Percentiles rank a stretch among this genome's conserved stretches.
These are phyloP conservation scores for Neomonachus schauinslandi DNA, from an alignment of 2,113 vertebrate genomes.

Conservation along the genomic window DNA sequence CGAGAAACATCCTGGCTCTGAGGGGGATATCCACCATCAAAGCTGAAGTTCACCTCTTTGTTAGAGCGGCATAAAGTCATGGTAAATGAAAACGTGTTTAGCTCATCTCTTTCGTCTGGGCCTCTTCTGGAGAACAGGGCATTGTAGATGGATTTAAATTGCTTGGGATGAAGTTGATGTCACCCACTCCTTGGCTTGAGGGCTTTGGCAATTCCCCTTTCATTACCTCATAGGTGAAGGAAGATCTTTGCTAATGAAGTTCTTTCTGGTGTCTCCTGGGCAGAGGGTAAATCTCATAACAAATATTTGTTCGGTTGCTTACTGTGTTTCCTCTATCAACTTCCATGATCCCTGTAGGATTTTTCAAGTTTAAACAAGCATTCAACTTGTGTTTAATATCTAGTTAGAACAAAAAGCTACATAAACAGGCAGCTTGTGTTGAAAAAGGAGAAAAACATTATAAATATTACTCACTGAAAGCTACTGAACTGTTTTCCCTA, in stretches of 20 bases:
- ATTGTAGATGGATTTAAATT: not conserved
- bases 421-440: conserved; percentile 39
- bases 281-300: conserved; percentile 67
- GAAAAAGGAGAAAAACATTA: not conserved
- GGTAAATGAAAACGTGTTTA: not conserved
- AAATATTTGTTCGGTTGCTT: conserved; percentile 70
- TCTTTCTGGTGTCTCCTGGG: conserved; percentile 54
- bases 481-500: not conserved
- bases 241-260: conserved; percentile 62
- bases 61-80: not conserved
- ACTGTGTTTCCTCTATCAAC: conserved; percentile 42
- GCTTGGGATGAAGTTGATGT: conserved; percentile 43
- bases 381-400: conserved; percentile 54
- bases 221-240: conserved; percentile 66
- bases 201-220: conserved; percentile 58
- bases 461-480: not conserved
- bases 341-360: conserved; percentile 64
- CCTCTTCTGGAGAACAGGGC: conserved; percentile 24
- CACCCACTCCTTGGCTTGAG: conserved; percentile 25
- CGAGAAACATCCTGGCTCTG: not conserved
- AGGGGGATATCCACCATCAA: not conserved
- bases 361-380: conserved; percentile 75
- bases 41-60: conserved; percentile 14
- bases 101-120: conserved; percentile 2
- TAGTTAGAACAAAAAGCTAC: conserved; percentile 50